A percentile compares a stretch with the other conserved stretches of the same genome.
These are phyloP conservation scores for Xanthia icteritia DNA, from an alignment of 2,888 invertebrate species.

Conservation along the genomic window DNA sequence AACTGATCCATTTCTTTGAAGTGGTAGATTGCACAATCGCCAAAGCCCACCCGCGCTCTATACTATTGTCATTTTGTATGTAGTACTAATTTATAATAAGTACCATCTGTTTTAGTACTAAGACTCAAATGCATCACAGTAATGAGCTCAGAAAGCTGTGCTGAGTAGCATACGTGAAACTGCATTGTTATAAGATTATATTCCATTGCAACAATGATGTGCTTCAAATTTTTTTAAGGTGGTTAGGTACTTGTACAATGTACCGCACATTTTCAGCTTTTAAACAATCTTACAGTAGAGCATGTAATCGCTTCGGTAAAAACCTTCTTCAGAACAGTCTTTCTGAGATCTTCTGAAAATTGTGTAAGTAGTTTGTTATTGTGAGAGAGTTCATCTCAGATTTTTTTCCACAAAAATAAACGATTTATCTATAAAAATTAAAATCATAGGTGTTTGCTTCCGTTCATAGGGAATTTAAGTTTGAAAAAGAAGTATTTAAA, in stretches of 20 bases:
- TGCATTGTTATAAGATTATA: not conserved
- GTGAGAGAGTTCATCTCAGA: not conserved
- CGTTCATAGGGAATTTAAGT: not conserved
- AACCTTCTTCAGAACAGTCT: not conserved
- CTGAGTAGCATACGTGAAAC: not conserved
- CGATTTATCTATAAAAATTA: not conserved
- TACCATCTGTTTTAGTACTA: slow-evolving; percentile 5
- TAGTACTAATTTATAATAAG: slow-evolving; percentile 33
- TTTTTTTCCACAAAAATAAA: not conserved
- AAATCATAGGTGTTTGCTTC: not conserved
- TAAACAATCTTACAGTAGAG: not conserved
- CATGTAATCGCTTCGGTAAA: not conserved
- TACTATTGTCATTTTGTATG: slow-evolving; percentile 47
- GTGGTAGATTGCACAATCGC: slow-evolving; percentile 69
- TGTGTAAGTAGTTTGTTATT: not conserved
- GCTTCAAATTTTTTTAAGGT: not conserved
- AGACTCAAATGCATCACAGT: slow-evolving; percentile 2
- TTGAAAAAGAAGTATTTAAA: slow-evolving; percentile 10
- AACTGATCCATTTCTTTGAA: slow-evolving; percentile 50
- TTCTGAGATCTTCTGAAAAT: not conserved
- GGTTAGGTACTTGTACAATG: not conserved
- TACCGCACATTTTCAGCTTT: not conserved
- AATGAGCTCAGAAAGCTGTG: not conserved
- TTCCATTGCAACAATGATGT: not conserved
- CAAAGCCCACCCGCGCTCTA: slow-evolving; percentile 87